Conservation (phyloP, 2,113 vertebrate genomes). For the Dasyprocta punctata region DNA sequence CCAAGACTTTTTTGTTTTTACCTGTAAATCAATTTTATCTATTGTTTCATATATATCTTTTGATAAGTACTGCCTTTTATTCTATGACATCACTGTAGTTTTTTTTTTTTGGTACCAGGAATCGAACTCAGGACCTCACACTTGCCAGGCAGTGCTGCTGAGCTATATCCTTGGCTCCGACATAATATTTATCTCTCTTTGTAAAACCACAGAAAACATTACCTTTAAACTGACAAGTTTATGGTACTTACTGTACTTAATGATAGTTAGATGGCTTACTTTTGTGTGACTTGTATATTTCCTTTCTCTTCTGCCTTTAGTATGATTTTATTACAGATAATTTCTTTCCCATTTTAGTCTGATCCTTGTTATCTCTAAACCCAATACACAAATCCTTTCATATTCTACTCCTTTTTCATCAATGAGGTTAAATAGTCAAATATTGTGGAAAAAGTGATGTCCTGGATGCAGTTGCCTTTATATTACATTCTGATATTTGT, state of each 20-base stretch:
- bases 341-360: neutral
- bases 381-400: neutral
- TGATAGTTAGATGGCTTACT: neutral
- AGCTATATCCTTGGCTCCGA: neutral
- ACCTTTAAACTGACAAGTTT: conserved; percentile 6
- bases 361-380: conserved; percentile 7
- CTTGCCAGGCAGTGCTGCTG: neutral
- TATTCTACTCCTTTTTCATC: neutral
- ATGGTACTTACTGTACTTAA: neutral
- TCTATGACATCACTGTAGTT: neutral
- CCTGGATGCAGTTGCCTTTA: neutral
- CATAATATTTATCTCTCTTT: neutral
- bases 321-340: neutral
- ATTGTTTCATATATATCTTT: neutral
- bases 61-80: neutral
- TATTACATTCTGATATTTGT: neutral
- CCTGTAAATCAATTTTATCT: neutral
- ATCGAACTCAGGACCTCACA: neutral
- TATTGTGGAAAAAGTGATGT: neutral
- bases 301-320: neutral
- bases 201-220: neutral
- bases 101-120: neutral
- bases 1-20: neutral
- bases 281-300: neutral
- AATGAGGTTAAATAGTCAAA: neutral